Base-by-base conservation (phyloP, 2,888 invertebrate genomes). In the Cheilosia urbana region DNA sequence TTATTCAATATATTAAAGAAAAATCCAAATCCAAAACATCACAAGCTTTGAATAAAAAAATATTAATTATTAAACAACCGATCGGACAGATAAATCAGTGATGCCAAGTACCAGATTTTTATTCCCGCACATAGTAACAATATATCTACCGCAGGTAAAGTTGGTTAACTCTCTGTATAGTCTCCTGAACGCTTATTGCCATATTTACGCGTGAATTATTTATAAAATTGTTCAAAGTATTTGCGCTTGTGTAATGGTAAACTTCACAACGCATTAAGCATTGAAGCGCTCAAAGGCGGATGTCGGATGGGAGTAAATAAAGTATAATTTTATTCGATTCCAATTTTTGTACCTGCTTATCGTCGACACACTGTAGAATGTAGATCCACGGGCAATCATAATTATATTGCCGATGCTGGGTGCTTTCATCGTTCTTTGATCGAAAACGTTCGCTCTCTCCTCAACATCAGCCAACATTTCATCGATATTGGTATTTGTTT, bases 371-470 rank as follows among this genome's bases (percentile, higher is more conserved):
- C n/a, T 17, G 30, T 47, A 55, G 73, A 55, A 11, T 17, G 30
- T 47, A 55, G 73, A 55, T 68, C 51, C 19, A 24, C 30, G 9
- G 34, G 76, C 51, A 68, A 53, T 68, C 68, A 77, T 68, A 77
- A 62, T 60, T 77, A 68, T 45, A 77, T 42, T 58, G n/a, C 34
- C 37, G 11, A 45, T 37, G 34, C 5, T 51, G n/a, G n/a, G n/a
- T 66, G 19, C 77, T 78, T 78, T 78, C 77, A 75, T 82, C 65
- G 71, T 77, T 63, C 65, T 76, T 84, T 84, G 83, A 79, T 84
- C 83, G 78, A 79, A 69, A 53, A 66, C 66, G 27, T 27, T 53
- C 30, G 60, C 68, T 19, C 49, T 83, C 45, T 45, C 68, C 13
- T 76, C 53, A 79, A 19, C 60, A 55, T 42, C 83, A 83, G 51